Evolutionary conservation across 23 tunicate genomes (phyloP).

Genomic region (Styela plicata): DNA sequence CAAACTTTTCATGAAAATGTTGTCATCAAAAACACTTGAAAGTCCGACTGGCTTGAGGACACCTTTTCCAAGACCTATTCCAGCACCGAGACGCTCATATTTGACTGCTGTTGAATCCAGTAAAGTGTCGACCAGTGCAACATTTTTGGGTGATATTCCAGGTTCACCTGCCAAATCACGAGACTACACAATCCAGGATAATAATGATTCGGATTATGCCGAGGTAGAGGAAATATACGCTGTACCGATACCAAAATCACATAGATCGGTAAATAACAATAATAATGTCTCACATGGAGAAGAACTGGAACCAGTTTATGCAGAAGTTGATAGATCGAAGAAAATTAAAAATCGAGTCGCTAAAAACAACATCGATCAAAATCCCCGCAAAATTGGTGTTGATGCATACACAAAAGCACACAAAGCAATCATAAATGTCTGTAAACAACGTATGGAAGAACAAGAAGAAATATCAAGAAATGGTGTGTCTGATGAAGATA

Average conservation of each 20-base stretch:
- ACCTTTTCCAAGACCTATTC: constrained; percentile 24
- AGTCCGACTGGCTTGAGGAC: constrained; percentile 1
- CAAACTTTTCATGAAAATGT: not conserved
- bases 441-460: constrained; percentile 58
- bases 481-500: not conserved
- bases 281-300: not conserved
- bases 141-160: constrained; percentile 7
- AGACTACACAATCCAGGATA: not conserved
- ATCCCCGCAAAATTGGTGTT: not conserved
- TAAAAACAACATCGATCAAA: too few species aligned
- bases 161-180: not conserved
- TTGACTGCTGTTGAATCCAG: constrained; percentile 62
- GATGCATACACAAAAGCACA: constrained; percentile 42
- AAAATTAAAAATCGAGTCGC: constrained; percentile 11
- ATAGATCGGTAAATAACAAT: not conserved
- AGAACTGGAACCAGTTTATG: constrained; percentile 50
- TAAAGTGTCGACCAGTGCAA: not conserved
- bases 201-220: constrained; percentile 3
- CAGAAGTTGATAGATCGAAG: constrained; percentile 52
- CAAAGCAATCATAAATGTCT: constrained; percentile 47
- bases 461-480: constrained; percentile 20
- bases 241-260: not conserved
- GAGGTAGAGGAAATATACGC: constrained; percentile 21
- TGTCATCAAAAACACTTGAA: not conserved
- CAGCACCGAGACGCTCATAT: constrained; percentile 67